phyloP scores from a whole-genome alignment of 2,888 invertebrate genomes.

The Drosophila sordidapex region DNA sequence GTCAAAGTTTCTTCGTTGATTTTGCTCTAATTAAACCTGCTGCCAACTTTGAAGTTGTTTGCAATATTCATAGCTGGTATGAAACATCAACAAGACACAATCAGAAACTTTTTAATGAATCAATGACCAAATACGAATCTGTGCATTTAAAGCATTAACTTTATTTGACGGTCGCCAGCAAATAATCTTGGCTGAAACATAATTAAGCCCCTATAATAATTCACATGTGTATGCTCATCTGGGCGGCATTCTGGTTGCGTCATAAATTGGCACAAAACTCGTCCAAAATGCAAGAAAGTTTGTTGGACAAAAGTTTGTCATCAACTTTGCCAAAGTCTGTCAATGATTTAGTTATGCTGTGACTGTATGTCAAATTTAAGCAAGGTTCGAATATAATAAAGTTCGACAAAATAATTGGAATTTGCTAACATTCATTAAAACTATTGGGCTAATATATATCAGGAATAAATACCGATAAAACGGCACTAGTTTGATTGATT shows the following conservation, averaged over 20 bases:
- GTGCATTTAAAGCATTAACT: constrained; percentile 28
- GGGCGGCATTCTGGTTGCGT: not conserved
- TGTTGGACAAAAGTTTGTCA: constrained; percentile 58
- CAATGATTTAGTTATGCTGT: constrained; percentile 62
- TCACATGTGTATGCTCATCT: constrained; percentile 31
- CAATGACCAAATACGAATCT: constrained; percentile 65
- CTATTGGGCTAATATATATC: not conserved
- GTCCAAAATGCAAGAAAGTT: constrained; percentile 52
- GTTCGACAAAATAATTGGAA: constrained; percentile 52
- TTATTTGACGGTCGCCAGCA: not conserved
- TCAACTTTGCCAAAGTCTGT: constrained; percentile 46
- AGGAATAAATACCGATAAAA: not conserved
- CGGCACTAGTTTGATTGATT: not conserved
- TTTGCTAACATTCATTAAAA: constrained; percentile 31
- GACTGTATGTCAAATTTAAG: constrained; percentile 53
- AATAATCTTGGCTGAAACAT: constrained; percentile 34
- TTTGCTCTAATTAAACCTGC: constrained; percentile 78
- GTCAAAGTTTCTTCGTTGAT: constrained; percentile 72
- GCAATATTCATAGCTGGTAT: constrained; percentile 71
- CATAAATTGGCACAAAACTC: constrained; percentile 8
- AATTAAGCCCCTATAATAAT: constrained; percentile 41
- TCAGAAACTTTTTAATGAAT: constrained; percentile 75
- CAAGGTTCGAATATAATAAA: constrained; percentile 22
- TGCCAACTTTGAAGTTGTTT: constrained; percentile 53
- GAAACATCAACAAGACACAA: constrained; percentile 66